phyloP scores from a whole-genome alignment of 2,797 vertebrate species.

The Melanotaenia maccullochi region DNA sequence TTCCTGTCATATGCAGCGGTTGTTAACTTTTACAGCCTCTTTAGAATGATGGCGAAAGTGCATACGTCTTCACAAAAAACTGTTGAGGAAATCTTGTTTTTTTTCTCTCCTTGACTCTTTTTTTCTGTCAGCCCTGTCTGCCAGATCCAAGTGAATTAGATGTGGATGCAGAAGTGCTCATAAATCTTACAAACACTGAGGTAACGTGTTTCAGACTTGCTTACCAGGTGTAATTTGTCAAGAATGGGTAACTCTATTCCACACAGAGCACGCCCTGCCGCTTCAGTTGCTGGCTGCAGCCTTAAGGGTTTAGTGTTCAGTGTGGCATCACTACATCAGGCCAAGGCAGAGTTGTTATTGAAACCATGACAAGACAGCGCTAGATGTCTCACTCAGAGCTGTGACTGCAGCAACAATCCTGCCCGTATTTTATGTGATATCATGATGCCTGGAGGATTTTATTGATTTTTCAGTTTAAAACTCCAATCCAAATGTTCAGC shows the following conservation, averaged over 20 bases:
- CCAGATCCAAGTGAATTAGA: constrained; percentile 67
- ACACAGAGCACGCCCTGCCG: constrained; percentile 33
- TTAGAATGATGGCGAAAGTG: constrained; percentile 65
- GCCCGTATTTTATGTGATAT: neutral
- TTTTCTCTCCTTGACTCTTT: constrained; percentile 54
- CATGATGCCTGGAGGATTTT: neutral
- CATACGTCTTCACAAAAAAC: constrained; percentile 74
- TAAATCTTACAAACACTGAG: constrained; percentile 76
- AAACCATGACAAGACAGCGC: constrained; percentile 11
- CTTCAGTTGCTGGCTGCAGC: constrained; percentile 30
- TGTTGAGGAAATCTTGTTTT: constrained; percentile 66
- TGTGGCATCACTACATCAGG: constrained; percentile 40
- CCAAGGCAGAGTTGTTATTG: constrained; percentile 18
- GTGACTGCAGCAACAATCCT: neutral
- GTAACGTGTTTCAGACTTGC: constrained; percentile 71
- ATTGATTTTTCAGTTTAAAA: neutral
- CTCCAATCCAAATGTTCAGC: neutral
- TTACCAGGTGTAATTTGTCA: constrained; percentile 76
- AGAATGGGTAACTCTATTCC: constrained; percentile 56
- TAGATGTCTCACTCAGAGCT: constrained; percentile 9
- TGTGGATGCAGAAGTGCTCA: constrained; percentile 66
- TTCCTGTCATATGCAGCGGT: constrained; percentile 56
- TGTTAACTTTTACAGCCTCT: constrained; percentile 73
- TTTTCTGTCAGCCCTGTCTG: constrained; percentile 58
- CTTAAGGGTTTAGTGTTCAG: constrained; percentile 42